Conservation (phyloP, 2,888 invertebrate genomes). For the Pocota personata region DNA sequence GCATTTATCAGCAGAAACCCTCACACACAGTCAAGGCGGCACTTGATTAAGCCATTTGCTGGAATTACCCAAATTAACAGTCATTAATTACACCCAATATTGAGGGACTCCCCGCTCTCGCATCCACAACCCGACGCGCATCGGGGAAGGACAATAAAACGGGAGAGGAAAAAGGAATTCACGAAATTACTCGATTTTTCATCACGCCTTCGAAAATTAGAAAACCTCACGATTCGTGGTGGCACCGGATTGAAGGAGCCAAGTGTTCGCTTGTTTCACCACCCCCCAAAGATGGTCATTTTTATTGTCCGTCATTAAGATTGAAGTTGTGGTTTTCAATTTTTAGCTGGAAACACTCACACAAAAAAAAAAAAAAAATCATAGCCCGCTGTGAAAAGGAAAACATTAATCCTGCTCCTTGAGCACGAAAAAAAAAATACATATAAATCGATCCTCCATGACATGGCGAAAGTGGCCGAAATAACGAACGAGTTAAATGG, state of each 20-base stretch:
- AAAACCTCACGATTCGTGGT: constrained; percentile 61
- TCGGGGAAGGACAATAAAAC: constrained; percentile 24
- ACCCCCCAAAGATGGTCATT: constrained; percentile 58
- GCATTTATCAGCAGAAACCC: constrained; percentile 49
- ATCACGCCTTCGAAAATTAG: constrained; percentile 66
- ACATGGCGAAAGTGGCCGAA: constrained; percentile 61
- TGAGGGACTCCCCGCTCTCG: constrained; percentile 15
- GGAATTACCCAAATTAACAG: constrained; percentile 69
- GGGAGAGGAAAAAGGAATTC: constrained; percentile 39
- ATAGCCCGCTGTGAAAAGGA: constrained; percentile 19
- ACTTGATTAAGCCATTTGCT: constrained; percentile 71
- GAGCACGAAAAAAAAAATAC: constrained; percentile 1
- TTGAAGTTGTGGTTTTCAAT: constrained; percentile 69
- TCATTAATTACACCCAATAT: constrained; percentile 71
- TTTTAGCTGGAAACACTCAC: constrained; percentile 21
- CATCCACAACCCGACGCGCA: not conserved
- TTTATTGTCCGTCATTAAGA: constrained; percentile 59
- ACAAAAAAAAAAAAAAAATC: constrained; percentile 5
- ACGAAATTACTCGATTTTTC: constrained; percentile 70
- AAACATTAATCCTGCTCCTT: constrained; percentile 55
- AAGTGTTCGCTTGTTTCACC: not conserved
- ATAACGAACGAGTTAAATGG: constrained; percentile 57
- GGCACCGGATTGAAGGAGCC: not conserved
- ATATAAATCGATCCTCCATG: constrained; percentile 57
- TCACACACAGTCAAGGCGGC: constrained; percentile 5